Evolutionary conservation across 2,797 vertebrate genomes (phyloP).

Genomic region (Microctenopoma lineatum): DNA sequence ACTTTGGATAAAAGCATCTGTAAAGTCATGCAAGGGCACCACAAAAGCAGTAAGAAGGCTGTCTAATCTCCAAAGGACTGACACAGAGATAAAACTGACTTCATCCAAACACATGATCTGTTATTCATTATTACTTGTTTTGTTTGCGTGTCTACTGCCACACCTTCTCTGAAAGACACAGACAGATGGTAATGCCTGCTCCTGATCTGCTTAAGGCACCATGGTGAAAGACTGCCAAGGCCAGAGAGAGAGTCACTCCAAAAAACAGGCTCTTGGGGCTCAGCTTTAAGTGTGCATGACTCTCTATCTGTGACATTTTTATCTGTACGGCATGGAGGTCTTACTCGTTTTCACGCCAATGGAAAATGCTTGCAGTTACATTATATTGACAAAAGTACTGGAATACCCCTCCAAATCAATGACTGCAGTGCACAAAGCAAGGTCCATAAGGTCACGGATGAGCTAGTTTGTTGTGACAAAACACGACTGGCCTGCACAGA

Average conservation of each 20-base stretch:
- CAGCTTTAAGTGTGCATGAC: background rate
- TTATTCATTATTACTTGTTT: constrained; percentile 63
- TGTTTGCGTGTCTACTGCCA: constrained; percentile 14
- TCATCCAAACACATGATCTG: constrained; percentile 49
- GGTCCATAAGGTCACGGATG: no score
- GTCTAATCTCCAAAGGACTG: constrained; percentile 25
- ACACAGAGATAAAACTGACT: constrained; percentile 47
- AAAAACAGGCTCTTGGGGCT: constrained; percentile 32
- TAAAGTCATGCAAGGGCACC: background rate
- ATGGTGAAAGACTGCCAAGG: constrained; percentile 53
- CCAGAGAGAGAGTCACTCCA: constrained; percentile 44
- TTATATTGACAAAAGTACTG: no score
- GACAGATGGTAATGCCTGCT: constrained; percentile 44
- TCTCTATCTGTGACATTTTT: constrained; percentile 24
- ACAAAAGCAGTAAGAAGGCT: background rate
- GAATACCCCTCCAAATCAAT: no score
- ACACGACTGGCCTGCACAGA: no score
- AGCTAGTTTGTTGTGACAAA: no score
- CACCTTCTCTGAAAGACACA: constrained; percentile 41
- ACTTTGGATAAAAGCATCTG: no score
- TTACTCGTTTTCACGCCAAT: constrained; percentile 3
- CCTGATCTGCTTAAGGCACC: constrained; percentile 51
- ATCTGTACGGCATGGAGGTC: constrained; percentile 12
- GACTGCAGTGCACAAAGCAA: no score
- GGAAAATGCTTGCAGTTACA: background rate